Evolutionary conservation across 1,140 invertebrate genomes (phyloP).

Genomic region (Scaptodrosophila lebanonensis): DNA sequence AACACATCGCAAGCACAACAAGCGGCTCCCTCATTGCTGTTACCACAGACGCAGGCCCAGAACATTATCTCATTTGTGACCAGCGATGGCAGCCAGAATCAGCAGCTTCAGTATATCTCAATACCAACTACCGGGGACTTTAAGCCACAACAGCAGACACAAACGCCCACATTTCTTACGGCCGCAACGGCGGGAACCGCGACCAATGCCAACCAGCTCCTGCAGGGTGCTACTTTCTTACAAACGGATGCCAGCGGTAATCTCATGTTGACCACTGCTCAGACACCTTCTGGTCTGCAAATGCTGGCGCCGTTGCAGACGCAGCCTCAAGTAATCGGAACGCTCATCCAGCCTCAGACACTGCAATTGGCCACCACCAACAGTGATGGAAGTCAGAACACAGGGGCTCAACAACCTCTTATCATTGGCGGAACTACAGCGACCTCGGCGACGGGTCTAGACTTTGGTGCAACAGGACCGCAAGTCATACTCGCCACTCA

Average conservation of each 20-base stretch:
- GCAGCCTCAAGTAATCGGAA: slow-evolving; percentile 77
- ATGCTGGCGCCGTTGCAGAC: slow-evolving; percentile 43
- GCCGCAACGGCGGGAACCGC: slow-evolving; percentile 15
- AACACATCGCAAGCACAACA: slow-evolving; percentile 27
- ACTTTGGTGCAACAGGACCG: slow-evolving; percentile 83
- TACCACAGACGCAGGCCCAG: slow-evolving; percentile 60
- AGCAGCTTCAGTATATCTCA: slow-evolving; percentile 67
- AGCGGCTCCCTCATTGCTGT: slow-evolving; percentile 51
- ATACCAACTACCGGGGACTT: slow-evolving; percentile 63
- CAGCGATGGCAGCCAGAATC: slow-evolving; percentile 57
- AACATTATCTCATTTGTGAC: slow-evolving; percentile 74
- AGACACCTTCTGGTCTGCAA: slow-evolving; percentile 51
- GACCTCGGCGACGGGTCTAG: slow-evolving; percentile 74
- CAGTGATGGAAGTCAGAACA: slow-evolving; percentile 78
- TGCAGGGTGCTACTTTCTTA: slow-evolving; percentile 55
- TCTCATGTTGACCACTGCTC: slow-evolving; percentile 60
- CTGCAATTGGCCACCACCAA: slow-evolving; percentile 77
- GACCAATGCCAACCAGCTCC: slow-evolving; percentile 11
- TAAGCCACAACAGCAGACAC: slow-evolving; percentile 55
- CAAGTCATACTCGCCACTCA: slow-evolving; percentile 84
- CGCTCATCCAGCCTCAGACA: slow-evolving; percentile 81
- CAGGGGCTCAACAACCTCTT: slow-evolving; percentile 77
- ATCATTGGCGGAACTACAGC: slow-evolving; percentile 45
- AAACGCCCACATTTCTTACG: slow-evolving; percentile 60
- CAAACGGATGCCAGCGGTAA: slow-evolving; percentile 74